A percentile compares a stretch with the other conserved stretches of the same genome.
phyloP scores from a whole-genome alignment of 2,113 vertebrate genomes.

The pig (Sus scrofa) region T2T-Sscrofa CM000817.6:80595001-80595500 shows the following conservation, averaged over 20 bases:
- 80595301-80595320: neutral
- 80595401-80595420: accelerated
- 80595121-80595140: neutral
- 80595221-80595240: slow-evolving; percentile 46
- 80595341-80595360: neutral
- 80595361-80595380: neutral
- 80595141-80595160: neutral
- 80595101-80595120: neutral
- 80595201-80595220: slow-evolving; percentile 50
- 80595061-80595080: slow-evolving; percentile 37
- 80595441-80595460: neutral
- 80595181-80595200: neutral
- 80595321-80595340: neutral
- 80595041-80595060: neutral
- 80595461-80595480: accelerated
- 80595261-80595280: accelerated
- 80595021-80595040: slow-evolving; percentile 66
- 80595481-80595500: neutral
- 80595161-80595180: slow-evolving; percentile 49
- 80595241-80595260: neutral
- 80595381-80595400: neutral
- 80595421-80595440: accelerated
- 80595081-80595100: accelerated
- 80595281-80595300: neutral
- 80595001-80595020: slow-evolving; percentile 79